phyloP scores from a whole-genome alignment of 2,113 vertebrate genomes.

The Neodon shergylaensis region DNA sequence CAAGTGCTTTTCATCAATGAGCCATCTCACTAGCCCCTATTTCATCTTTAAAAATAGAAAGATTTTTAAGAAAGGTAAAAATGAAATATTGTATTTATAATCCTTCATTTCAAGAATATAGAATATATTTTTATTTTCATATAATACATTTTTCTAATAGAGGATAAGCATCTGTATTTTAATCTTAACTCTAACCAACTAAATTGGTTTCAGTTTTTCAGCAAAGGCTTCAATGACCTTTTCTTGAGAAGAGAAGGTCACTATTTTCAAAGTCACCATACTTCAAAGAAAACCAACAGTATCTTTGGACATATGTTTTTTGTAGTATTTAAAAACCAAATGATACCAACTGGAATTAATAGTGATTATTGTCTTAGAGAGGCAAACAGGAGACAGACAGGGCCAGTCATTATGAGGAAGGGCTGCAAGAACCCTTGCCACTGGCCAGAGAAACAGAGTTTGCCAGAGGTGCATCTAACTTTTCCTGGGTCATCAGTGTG shows the following conservation, averaged over 20 bases:
- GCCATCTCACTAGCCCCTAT: background rate
- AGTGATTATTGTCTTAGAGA: background rate
- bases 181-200: background rate
- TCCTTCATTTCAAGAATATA: background rate
- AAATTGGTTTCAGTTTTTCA: constrained; percentile 7
- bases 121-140: background rate
- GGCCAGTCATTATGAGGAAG: background rate
- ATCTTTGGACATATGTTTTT: background rate
- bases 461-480: background rate
- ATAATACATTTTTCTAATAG: background rate
- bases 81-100: background rate
- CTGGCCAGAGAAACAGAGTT: background rate
- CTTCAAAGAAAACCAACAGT: background rate
- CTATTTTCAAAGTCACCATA: background rate
- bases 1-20: background rate
- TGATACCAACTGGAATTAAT: background rate
- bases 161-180: background rate
- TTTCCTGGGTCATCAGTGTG: background rate
- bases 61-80: background rate
- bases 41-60: background rate
- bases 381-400: background rate
- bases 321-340: background rate
- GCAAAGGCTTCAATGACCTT: background rate
- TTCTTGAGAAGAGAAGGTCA: background rate
- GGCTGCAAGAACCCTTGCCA: background rate